Conservation (phyloP, 53 echinoderm and acorn worm species). For the Patiria pectinifera region DNA sequence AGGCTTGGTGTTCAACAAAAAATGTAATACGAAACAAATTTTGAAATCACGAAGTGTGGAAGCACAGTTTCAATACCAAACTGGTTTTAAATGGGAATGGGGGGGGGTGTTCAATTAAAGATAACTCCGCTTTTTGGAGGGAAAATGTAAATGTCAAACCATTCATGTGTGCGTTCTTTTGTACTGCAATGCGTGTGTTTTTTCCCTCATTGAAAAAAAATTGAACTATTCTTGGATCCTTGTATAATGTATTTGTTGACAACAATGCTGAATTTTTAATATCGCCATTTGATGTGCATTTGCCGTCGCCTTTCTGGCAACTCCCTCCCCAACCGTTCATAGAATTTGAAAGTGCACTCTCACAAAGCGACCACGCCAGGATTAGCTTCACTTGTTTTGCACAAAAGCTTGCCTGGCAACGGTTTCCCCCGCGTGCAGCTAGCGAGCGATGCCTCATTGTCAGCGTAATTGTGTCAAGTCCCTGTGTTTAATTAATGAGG, state of each 20-base stretch:
- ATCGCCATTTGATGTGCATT: neutral
- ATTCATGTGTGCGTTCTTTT: neutral
- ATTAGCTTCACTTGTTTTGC: slow-evolving; percentile 31
- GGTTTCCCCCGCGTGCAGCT: neutral
- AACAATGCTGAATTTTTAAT: neutral
- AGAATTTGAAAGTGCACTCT: neutral
- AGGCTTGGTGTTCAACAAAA: no score
- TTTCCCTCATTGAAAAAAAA: neutral
- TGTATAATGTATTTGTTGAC: neutral
- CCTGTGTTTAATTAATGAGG: slow-evolving; percentile 44
- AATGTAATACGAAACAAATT: no score
- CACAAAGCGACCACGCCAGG: neutral
- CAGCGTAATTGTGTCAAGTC: slow-evolving; percentile 1
- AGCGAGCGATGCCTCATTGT: neutral
- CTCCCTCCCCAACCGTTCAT: neutral
- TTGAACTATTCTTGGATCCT: neutral
- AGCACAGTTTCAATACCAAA: no score
- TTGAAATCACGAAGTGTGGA: no score
- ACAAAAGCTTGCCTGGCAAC: slow-evolving; percentile 15
- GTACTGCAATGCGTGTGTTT: neutral
- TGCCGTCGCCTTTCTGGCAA: neutral
- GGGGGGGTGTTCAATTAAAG: neutral
- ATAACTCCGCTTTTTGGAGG: neutral
- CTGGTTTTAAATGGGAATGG: neutral
- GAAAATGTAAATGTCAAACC: neutral